Conservation (phyloP, 1,140 invertebrate species). For the Parapsyche elsis region DNA sequence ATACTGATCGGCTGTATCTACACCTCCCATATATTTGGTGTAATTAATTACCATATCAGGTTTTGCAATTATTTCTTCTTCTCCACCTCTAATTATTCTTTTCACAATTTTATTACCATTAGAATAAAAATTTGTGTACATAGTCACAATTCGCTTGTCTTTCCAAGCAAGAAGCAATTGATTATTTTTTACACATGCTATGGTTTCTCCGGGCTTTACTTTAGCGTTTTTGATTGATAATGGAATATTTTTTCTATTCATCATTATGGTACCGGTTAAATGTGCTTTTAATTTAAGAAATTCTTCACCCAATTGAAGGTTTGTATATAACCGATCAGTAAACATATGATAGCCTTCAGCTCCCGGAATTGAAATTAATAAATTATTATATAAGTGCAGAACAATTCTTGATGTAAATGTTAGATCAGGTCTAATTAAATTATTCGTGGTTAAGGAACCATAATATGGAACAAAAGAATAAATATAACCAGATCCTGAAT, state of each 20-base stretch:
- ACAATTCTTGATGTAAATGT: conserved; percentile 52
- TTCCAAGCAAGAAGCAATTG: no score
- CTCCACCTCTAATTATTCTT: background rate
- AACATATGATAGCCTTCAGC: conserved; percentile 51
- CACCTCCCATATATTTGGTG: no score
- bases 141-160: no score
- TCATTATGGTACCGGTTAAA: no score
- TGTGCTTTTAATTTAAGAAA: no score
- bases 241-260: no score
- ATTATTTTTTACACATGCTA: background rate
- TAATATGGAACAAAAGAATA: no score
- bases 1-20: no score
- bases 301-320: conserved; percentile 49
- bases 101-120: conserved; percentile 11
- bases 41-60: conserved; percentile 6
- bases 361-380: conserved; percentile 43
- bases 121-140: no score
- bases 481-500: conserved; percentile 51
- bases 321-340: conserved; percentile 53
- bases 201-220: background rate
- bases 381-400: conserved; percentile 53
- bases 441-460: conserved; percentile 47
- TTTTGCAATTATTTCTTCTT: conserved; percentile 4
- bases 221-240: conserved; percentile 44
- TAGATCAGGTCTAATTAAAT: conserved; percentile 48